phyloP scores from a whole-genome alignment of 2,797 vertebrate genomes.

The Myotis daubentonii region DNA sequence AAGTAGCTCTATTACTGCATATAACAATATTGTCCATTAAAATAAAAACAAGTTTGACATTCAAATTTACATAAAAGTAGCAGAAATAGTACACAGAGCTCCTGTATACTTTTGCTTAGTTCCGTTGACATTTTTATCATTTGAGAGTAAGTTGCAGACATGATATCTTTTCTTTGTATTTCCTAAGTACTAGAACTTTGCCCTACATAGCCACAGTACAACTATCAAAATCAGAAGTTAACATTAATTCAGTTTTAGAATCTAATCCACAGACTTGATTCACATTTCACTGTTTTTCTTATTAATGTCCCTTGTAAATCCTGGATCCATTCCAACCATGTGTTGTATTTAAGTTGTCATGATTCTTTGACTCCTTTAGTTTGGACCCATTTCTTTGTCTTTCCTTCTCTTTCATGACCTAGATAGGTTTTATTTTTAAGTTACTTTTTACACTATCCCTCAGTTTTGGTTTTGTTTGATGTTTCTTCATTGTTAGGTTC shows the following conservation, averaged over 20 bases:
- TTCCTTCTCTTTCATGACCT: conserved; percentile 10
- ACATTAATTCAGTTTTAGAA: neutral
- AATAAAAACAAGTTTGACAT: neutral
- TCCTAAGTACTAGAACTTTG: neutral
- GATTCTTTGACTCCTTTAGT: neutral
- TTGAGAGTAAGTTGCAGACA: neutral
- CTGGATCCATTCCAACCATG: neutral
- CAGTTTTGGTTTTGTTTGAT: neutral
- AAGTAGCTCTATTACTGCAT: neutral
- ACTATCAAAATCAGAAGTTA: neutral
- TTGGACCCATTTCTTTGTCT: neutral
- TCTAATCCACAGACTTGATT: neutral
- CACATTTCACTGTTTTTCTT: neutral
- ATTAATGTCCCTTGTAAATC: neutral
- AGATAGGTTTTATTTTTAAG: neutral
- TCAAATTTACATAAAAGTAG: neutral
- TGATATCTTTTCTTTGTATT: neutral
- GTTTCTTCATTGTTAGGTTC: neutral
- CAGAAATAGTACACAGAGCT: neutral
- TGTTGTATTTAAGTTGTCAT: neutral
- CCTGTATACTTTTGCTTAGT: neutral
- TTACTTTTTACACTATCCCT: neutral
- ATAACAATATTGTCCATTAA: neutral
- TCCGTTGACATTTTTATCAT: neutral
- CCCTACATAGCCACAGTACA: neutral